These are phyloP conservation scores for Drosophila teissieri DNA, from an alignment of 1,140 invertebrate genomes.

Conservation along the genomic window DNA sequence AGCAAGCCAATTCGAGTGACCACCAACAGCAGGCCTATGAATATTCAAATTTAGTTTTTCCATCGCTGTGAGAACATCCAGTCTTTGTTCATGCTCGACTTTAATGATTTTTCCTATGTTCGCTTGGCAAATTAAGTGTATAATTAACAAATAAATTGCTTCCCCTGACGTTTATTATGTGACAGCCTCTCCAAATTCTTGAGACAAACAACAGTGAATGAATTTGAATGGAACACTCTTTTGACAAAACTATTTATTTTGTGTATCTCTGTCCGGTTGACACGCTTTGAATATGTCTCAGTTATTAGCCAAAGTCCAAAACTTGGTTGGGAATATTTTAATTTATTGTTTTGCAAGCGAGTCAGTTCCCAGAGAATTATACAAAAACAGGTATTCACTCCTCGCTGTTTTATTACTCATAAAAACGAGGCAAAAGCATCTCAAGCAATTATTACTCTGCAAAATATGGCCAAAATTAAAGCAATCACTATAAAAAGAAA, in stretches of 20 bases:
- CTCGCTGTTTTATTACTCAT: slow-evolving; percentile 16
- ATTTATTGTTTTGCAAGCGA: slow-evolving; percentile 18
- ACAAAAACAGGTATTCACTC: slow-evolving; percentile 3
- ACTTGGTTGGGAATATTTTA: slow-evolving; percentile 10
- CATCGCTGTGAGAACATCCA: slow-evolving; percentile 11
- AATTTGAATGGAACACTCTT: slow-evolving; percentile 27
- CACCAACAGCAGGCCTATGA: slow-evolving; percentile 39
- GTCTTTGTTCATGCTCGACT: slow-evolving; percentile 24
- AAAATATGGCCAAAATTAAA: background rate
- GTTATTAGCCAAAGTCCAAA: slow-evolving; percentile 15
- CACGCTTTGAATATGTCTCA: slow-evolving; percentile 27
- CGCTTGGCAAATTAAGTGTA: slow-evolving; percentile 73
- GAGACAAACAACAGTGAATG: slow-evolving; percentile 31
- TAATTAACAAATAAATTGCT: slow-evolving; percentile 81
- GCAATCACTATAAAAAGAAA: slow-evolving; percentile 33
- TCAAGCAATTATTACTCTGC: background rate
- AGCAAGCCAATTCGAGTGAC: slow-evolving; percentile 5
- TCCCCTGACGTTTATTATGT: slow-evolving; percentile 74
- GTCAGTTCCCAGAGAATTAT: background rate
- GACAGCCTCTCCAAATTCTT: slow-evolving; percentile 48
- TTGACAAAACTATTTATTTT: slow-evolving; percentile 21
- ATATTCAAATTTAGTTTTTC: slow-evolving; percentile 60
- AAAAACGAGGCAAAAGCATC: slow-evolving; percentile 1
- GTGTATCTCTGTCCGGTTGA: slow-evolving; percentile 10
- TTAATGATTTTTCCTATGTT: slow-evolving; percentile 53